Base-by-base conservation (phyloP, 2,888 invertebrate species). In the Encarsia formosa region DNA sequence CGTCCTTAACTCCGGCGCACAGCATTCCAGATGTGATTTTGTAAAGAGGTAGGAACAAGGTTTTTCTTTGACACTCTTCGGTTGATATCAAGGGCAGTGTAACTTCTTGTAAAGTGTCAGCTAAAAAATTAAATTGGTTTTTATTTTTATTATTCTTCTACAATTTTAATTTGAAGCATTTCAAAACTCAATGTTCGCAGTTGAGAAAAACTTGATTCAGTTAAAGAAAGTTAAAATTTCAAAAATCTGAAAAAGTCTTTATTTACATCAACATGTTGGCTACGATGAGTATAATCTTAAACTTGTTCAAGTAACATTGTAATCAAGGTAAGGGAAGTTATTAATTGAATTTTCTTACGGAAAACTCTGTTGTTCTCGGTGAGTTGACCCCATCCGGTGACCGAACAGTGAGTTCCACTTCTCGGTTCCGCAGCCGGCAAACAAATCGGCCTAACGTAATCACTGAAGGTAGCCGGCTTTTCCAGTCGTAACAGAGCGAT, bases 31-130 rank as follows among this genome's bases (percentile, higher is more conserved):
- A 85, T 0, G 88, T 88, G 50, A 88, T 82, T 62, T 83, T 81
- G 71, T 88, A 88, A 42, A 88, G 76, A 15, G 88, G 87, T 60
- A 88, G 75, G 63, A 87, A 83, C 0, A 87, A 74, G 19, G 88
- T 89, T 60, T 86, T 79, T 42, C 85, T 84, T 20, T 86, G 79
- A 64, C 88, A 89, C 67, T 88, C 88, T 45, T 80, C 80, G 5
- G 87, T 87, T 49, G 87, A 87, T 61, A 88, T 87, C 51, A 88
- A 80, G 6, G 89, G 89, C 62, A 89, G 76, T 69, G 88, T 84
- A 32, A 88, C 88, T 72, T 88, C 88, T 78, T 89, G 89, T 2
- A 89, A 75, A 1, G 88, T 88, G 69, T 89, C 89, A 64, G 89
- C 88, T 89, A 73, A 16, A 29, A 45, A 44, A 23, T 43, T 11